phyloP scores from a whole-genome alignment of 2,113 vertebrate species.

The Turnix velox region DNA sequence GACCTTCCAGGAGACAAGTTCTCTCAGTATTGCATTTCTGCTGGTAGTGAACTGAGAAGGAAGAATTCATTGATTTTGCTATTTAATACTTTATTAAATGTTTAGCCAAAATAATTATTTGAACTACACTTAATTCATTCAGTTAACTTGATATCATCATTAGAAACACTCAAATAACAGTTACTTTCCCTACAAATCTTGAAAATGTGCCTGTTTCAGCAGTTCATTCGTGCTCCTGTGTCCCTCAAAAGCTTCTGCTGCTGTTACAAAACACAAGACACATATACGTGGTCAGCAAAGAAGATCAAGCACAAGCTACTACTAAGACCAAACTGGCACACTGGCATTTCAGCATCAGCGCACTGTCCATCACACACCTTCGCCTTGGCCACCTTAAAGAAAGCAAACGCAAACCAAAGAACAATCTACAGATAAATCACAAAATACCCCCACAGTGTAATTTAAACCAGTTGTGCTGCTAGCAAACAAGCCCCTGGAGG shows the following conservation, averaged over 20 bases:
- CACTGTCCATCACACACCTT: background rate
- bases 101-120: background rate
- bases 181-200: background rate
- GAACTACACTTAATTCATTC: background rate
- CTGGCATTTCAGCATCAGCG: background rate
- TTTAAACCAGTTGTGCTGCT: background rate
- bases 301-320: background rate
- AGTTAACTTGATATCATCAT: background rate
- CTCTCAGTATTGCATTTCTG: background rate
- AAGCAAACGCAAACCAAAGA: too few species aligned
- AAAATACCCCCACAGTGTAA: accelerated
- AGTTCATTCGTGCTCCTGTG: background rate
- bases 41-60: background rate
- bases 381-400: background rate
- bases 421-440: background rate
- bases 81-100: constrained; percentile 5
- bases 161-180: constrained; percentile 7
- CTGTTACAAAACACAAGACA: background rate
- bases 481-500: background rate
- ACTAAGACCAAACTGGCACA: background rate
- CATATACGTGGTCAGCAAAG: background rate
- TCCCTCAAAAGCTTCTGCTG: background rate
- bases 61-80: background rate
- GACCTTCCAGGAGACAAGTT: background rate
- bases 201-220: background rate